Percentiles rank a stretch among this genome's conserved stretches.
Conservation (phyloP, 2,113 vertebrate genomes). For the Smithornis capensis region DNA sequence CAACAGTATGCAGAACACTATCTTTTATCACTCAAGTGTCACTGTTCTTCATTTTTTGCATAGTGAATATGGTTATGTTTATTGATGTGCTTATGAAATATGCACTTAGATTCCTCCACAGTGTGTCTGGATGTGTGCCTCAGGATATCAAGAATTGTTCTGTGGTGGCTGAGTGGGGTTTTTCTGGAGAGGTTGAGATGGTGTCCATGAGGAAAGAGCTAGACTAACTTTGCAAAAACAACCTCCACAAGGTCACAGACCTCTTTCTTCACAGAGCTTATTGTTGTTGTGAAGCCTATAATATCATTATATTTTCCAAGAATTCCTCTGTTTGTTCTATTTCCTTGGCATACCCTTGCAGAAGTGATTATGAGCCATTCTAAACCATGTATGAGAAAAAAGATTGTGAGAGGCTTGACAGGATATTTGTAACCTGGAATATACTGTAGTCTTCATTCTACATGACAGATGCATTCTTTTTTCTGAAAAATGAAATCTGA, state of each 20-base stretch:
- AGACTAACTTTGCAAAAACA: background rate
- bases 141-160: background rate
- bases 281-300: background rate
- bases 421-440: background rate
- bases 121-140: background rate
- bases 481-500: background rate
- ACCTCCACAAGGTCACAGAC: background rate
- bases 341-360: background rate
- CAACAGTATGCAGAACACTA: background rate
- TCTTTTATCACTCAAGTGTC: slow-evolving; percentile 5
- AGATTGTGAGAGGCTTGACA: background rate
- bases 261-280: background rate
- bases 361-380: background rate
- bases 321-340: background rate
- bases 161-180: background rate
- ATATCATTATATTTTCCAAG: background rate
- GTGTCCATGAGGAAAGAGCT: background rate
- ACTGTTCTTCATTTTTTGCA: background rate
- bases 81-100: slow-evolving; percentile 6
- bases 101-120: background rate
- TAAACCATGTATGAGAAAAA: background rate
- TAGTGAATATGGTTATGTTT: background rate
- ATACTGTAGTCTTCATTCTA: background rate
- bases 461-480: fast-evolving
- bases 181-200: background rate